Evolutionary conservation across 2,888 invertebrate genomes (phyloP).

Genomic region (Leptinotarsa rubiginosa): DNA sequence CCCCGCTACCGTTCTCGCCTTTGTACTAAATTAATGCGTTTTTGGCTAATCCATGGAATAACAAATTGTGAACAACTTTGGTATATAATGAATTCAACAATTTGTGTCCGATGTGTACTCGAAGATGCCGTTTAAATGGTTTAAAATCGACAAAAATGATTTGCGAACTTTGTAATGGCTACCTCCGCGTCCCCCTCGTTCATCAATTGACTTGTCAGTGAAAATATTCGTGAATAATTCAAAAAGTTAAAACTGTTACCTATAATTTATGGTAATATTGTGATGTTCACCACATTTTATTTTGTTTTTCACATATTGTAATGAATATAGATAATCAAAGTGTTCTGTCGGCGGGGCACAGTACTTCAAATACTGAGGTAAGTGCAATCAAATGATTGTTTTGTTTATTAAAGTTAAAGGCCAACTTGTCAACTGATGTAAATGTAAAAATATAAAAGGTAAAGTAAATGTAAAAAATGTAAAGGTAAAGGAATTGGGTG

Average conservation of each 20-base stretch:
- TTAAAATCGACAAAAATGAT: conserved; percentile 46
- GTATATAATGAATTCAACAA: conserved; percentile 26
- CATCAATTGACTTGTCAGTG: conserved; percentile 74
- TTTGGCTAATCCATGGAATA: conserved; percentile 46
- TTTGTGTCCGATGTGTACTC: conserved; percentile 35
- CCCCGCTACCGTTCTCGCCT: conserved; percentile 63
- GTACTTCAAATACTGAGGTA: conserved; percentile 71
- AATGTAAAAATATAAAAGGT: no score
- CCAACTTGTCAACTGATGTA: not conserved
- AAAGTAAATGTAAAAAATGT: no score
- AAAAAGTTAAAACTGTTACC: conserved; percentile 32
- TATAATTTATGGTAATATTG: conserved; percentile 17
- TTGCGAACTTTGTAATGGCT: conserved; percentile 53
- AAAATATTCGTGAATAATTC: conserved; percentile 66
- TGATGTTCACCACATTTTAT: conserved; percentile 2
- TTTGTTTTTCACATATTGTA: conserved; percentile 21
- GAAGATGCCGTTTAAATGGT: conserved; percentile 7
- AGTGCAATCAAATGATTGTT: conserved; percentile 31
- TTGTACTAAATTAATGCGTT: conserved; percentile 51
- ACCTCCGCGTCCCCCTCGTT: conserved; percentile 68
- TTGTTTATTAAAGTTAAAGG: conserved; percentile 5
- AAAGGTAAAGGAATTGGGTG: no score
- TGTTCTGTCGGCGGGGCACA: conserved; percentile 68
- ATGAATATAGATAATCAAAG: conserved; percentile 72
- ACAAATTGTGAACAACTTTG: conserved; percentile 31